Percentiles rank a stretch among this genome's conserved stretches.
Evolutionary conservation across 2,888 invertebrate genomes (phyloP).

Genomic region (Bhutanitis thaidina): DNA sequence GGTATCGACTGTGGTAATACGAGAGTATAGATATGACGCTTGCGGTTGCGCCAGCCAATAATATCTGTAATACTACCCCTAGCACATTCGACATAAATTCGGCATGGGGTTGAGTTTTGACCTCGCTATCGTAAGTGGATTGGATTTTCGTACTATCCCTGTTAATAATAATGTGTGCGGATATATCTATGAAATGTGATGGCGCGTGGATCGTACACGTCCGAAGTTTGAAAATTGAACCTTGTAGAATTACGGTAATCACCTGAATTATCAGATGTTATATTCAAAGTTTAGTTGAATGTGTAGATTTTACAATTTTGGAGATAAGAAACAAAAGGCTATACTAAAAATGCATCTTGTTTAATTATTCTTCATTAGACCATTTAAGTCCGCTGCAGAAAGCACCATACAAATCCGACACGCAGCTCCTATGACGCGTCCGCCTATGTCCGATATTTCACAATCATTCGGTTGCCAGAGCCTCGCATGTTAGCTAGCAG

Average conservation of each 20-base stretch:
- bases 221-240: conserved; percentile 4
- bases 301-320: no score
- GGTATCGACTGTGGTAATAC: background rate
- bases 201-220: background rate
- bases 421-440: no score
- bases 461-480: no score
- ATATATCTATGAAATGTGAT: background rate
- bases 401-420: no score
- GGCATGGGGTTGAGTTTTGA: background rate
- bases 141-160: background rate
- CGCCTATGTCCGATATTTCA: no score
- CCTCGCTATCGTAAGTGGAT: background rate
- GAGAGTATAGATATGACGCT: background rate
- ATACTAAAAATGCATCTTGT: no score
- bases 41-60: background rate
- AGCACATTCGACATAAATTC: background rate
- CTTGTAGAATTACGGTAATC: background rate
- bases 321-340: no score
- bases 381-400: no score
- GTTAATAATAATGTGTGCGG: conserved; percentile 5
- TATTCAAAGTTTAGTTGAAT: background rate
- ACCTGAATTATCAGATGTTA: background rate
- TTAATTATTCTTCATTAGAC: no score
- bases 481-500: no score
- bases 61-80: background rate